Evolutionary conservation across 1,140 invertebrate genomes (phyloP).

Genomic region (Ips typographus): DNA sequence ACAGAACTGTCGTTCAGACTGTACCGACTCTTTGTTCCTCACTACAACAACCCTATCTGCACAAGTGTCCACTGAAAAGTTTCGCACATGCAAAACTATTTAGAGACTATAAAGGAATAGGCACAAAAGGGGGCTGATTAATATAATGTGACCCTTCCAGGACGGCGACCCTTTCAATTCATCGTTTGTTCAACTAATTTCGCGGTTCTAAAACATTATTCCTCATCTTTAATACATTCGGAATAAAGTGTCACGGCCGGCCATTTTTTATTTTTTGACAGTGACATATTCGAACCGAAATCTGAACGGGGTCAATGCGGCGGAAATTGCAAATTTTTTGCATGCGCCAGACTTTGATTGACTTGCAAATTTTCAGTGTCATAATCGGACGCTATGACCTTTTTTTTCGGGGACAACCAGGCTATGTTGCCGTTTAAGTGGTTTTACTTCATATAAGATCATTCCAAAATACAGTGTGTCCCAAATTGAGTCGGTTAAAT

Average conservation of each 20-base stretch:
- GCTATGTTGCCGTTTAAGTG: too few species aligned
- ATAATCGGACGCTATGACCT: too few species aligned
- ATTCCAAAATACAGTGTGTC: too few species aligned
- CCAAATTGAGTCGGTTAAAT: too few species aligned
- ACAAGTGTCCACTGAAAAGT: conserved; percentile 10
- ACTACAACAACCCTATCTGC: background rate
- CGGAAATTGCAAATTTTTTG: conserved; percentile 22
- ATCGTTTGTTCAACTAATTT: background rate
- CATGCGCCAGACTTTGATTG: too few species aligned
- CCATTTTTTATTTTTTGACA: conserved; percentile 4
- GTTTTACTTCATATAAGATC: too few species aligned
- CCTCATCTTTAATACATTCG: conserved; percentile 15
- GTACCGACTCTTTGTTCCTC: background rate
- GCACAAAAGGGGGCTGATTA: background rate
- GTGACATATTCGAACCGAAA: conserved; percentile 17
- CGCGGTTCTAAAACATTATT: background rate
- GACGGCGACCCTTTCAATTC: background rate
- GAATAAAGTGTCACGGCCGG: conserved; percentile 9
- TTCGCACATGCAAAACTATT: conserved; percentile 14
- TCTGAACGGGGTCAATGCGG: conserved; percentile 22
- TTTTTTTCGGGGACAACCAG: too few species aligned
- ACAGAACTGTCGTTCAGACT: background rate
- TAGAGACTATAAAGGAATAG: too few species aligned
- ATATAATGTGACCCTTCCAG: background rate
- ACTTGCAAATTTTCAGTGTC: too few species aligned